Evolutionary conservation across 2,797 vertebrate genomes (phyloP), one percentile per base, ranked within the genome.

Genomic region (Uromys caudimaculatus): DNA sequence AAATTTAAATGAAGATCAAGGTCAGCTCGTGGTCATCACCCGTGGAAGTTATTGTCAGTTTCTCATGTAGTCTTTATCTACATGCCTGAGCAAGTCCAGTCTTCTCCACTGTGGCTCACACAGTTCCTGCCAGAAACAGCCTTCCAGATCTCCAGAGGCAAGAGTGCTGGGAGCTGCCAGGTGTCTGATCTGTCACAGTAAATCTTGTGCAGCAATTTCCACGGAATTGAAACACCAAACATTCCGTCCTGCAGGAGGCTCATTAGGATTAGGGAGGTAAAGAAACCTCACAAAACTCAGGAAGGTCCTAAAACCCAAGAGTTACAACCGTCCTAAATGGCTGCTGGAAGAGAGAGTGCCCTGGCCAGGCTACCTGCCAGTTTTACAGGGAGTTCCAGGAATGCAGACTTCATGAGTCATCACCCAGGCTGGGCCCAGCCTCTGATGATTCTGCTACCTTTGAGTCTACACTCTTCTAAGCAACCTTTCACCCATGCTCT

Each of bases 1-100:
- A 91, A 78, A 38, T 71, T n/a, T 76, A 90, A 44, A 56, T 82
- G 83, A 79, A 41, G 81, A 60, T 91, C 73, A 78, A 91, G 4
- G 11, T 60, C 8, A 41, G 11, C 17, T 83, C 69, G 44, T 41
- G 32, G 60, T 21, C 38, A 75, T 47, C 58, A 24, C 19, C 64
- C 16, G 0, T 4, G 9, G n/a, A 44, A 92, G 41, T 54, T 24
- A 16, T 75, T 64, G 8, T 19, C 64, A 54, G 83, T 3, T 56
- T 75, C 60, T 50, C n/a, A n/a, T 54, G 21, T 14, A 29, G 9
- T 54, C 17, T 35, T 52, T 62, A 19, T 23, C 19, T 52, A 2
- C 16, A 14, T 35, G 69, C 60, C 73, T 54, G 19, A 38, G 27
- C 56, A 83, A 93, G 56, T 91, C 41, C 32, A 1, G n/a, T 64